These are phyloP conservation scores for Aethes cnicana DNA, from an alignment of 2,888 invertebrate species.

Conservation along the genomic window DNA sequence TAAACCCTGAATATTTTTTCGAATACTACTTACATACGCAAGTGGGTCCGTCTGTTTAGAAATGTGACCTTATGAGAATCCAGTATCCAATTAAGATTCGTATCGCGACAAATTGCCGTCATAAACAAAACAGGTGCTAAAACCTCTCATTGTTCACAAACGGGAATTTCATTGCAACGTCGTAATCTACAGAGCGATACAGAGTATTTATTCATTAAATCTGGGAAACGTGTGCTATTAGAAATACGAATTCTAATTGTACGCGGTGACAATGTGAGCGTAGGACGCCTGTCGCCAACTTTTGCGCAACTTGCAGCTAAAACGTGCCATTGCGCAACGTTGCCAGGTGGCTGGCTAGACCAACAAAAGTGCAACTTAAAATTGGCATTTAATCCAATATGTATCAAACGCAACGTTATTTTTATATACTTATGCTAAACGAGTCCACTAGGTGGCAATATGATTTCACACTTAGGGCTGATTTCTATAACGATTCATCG, in stretches of 20 bases:
- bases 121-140: constrained; percentile 18
- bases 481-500: neutral
- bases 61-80: too few relatives aligned
- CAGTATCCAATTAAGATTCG: neutral
- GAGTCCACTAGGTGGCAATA: too few relatives aligned
- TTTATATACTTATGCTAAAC: too few relatives aligned
- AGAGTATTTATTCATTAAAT: neutral
- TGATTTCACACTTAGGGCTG: too few relatives aligned
- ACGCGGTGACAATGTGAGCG: constrained; percentile 44
- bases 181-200: neutral
- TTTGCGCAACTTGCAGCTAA: constrained; percentile 47
- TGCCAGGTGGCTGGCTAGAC: constrained; percentile 12
- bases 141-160: constrained; percentile 6
- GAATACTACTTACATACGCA: too few relatives aligned
- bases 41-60: too few relatives aligned
- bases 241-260: neutral
- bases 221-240: constrained; percentile 3
- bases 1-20: too few relatives aligned
- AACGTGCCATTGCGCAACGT: constrained; percentile 46
- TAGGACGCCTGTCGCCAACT: constrained; percentile 54
- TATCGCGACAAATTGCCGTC: neutral
- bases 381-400: too few relatives aligned
- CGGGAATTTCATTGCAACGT: constrained; percentile 3
- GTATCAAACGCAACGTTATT: too few relatives aligned
- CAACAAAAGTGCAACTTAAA: neutral